A percentile compares a stretch with the other conserved stretches of the same genome.
These are phyloP conservation scores for Cephus runcator DNA, from an alignment of 2,888 invertebrate genomes.

Conservation along the genomic window DNA sequence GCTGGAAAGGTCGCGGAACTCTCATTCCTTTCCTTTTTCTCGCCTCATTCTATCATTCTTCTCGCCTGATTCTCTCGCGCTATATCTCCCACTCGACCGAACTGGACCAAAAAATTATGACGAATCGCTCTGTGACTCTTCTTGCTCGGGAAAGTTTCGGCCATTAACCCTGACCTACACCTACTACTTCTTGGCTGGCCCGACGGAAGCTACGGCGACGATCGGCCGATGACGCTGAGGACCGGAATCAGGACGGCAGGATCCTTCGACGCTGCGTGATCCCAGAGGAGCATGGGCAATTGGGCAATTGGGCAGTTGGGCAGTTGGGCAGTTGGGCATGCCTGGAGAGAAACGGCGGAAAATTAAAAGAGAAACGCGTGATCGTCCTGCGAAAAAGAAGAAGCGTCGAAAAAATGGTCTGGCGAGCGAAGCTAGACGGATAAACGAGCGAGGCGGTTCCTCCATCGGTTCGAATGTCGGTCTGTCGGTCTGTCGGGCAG, in stretches of 20 bases:
- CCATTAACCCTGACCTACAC: slow-evolving; percentile 45
- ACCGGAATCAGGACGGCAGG: background rate
- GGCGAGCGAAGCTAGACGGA: slow-evolving; percentile 2
- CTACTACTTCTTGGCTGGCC: slow-evolving; percentile 17
- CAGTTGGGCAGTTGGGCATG: background rate
- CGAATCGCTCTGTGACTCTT: slow-evolving; percentile 32
- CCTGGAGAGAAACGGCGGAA: background rate
- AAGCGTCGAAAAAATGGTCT: slow-evolving; percentile 15
- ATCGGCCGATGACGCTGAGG: background rate
- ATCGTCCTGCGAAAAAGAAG: background rate
- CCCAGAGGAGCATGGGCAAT: background rate
- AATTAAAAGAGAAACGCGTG: background rate
- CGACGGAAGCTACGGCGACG: background rate
- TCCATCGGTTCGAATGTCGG: slow-evolving; percentile 16
- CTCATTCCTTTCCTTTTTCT: background rate
- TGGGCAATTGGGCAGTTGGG: no score
- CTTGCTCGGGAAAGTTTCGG: slow-evolving; percentile 37
- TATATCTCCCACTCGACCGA: slow-evolving; percentile 9
- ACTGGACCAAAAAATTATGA: slow-evolving; percentile 37
- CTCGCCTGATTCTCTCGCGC: background rate
- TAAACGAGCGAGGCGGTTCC: background rate
- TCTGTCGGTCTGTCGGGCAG: slow-evolving; percentile 44
- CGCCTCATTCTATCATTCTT: background rate
- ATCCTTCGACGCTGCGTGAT: background rate
- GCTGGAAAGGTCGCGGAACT: slow-evolving; percentile 10